Conservation (phyloP, 2,888 invertebrate genomes). For the Rhabditophanes sp. region DNA sequence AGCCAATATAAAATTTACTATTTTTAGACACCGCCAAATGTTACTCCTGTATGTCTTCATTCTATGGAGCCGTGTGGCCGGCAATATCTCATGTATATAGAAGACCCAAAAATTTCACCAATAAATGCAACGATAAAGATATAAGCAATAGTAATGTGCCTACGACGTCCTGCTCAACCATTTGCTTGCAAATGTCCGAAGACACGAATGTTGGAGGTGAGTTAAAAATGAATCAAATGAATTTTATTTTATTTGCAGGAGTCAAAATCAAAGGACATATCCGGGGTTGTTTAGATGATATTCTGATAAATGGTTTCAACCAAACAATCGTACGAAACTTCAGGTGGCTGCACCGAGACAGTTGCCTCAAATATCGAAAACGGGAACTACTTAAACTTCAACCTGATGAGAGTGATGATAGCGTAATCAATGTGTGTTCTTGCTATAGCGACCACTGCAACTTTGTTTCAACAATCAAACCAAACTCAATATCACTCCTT, state of each 20-base stretch:
- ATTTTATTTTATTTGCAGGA: constrained; percentile 17
- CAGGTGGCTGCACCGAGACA: constrained; percentile 39
- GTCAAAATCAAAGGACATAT: constrained; percentile 33
- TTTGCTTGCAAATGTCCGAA: constrained; percentile 35
- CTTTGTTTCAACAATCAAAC: constrained; percentile 35
- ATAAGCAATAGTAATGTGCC: constrained; percentile 14
- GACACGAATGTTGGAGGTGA: constrained; percentile 35
- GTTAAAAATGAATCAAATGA: constrained; percentile 5
- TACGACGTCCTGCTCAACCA: constrained; percentile 18
- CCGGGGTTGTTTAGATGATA: constrained; percentile 37
- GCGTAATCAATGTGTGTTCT: constrained; percentile 29
- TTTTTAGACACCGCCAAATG: constrained; percentile 37
- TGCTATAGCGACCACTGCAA: constrained; percentile 40
- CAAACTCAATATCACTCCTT: background rate
- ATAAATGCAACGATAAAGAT: constrained; percentile 16
- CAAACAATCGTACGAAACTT: constrained; percentile 37
- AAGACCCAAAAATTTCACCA: constrained; percentile 37
- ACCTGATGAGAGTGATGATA: constrained; percentile 24
- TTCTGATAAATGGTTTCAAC: constrained; percentile 38
- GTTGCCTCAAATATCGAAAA: constrained; percentile 33
- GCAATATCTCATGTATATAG: constrained; percentile 29
- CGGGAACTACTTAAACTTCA: constrained; percentile 33
- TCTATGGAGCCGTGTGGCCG: constrained; percentile 37
- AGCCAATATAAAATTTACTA: too few relatives aligned
- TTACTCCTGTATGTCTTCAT: constrained; percentile 41